phyloP scores from a whole-genome alignment of 2,113 vertebrate species.

The Sialia sialis region DNA sequence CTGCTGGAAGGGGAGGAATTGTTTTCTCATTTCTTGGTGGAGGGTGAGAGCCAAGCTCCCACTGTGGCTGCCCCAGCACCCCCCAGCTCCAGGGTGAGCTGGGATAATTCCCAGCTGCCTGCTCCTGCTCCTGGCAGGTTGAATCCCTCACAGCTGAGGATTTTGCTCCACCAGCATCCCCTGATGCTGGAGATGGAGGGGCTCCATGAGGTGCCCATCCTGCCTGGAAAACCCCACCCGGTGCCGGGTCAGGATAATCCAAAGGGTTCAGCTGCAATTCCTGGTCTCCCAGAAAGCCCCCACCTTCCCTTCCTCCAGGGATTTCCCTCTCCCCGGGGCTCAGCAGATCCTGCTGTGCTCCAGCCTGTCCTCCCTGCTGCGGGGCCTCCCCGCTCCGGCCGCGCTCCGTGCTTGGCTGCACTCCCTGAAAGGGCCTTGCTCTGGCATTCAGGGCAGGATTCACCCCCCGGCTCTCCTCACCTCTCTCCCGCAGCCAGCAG shows the following conservation, averaged over 20 bases:
- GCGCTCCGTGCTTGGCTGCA: background rate
- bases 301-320: background rate
- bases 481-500: background rate
- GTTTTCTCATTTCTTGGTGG: rapidly evolving
- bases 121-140: rapidly evolving
- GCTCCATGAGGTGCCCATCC: background rate
- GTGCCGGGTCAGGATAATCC: background rate
- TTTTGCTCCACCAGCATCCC: background rate
- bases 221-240: rapidly evolving
- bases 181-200: background rate
- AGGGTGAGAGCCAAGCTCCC: background rate
- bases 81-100: rapidly evolving
- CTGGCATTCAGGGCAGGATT: background rate
- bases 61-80: rapidly evolving
- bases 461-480: rapidly evolving
- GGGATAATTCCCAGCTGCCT: background rate
- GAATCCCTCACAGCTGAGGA: rapidly evolving
- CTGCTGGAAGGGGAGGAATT: background rate
- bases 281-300: background rate
- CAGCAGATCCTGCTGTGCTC: background rate
- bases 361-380: background rate
- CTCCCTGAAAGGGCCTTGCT: slow-evolving; percentile 26
- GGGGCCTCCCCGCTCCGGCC: background rate
- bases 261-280: background rate
- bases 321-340: background rate